Conservation (phyloP, 2,888 invertebrate species). For the Nezara viridula region DNA sequence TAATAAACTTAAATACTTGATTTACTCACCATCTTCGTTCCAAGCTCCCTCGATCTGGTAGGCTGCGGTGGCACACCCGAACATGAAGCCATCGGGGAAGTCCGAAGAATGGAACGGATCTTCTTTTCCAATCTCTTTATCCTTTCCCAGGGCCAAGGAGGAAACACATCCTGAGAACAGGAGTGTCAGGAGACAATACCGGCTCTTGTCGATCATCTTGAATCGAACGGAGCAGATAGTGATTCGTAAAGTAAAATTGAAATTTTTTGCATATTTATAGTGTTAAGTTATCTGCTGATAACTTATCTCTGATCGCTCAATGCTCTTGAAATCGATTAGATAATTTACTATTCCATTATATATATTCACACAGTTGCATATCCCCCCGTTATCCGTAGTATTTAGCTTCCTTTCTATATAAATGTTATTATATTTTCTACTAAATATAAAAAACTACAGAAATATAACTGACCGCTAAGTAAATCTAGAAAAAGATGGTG, state of each 20-base stretch:
- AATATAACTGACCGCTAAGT: too few relatives aligned
- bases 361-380: too few relatives aligned
- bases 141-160: too few relatives aligned
- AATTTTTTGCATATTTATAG: neutral
- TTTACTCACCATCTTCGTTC: slow-evolving; percentile 63
- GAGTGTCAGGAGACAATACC: neutral
- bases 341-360: neutral
- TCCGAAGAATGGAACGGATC: neutral
- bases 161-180: neutral
- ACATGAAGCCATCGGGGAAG: slow-evolving; percentile 63
- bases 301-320: neutral
- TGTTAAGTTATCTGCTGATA: neutral
- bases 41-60: slow-evolving; percentile 65
- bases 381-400: too few relatives aligned
- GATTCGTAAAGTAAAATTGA: neutral
- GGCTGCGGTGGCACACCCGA: slow-evolving; percentile 63
- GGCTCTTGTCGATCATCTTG: neutral
- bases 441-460: too few relatives aligned
- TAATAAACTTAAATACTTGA: too few relatives aligned
- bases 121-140: too few relatives aligned
- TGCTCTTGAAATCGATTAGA: neutral
- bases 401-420: too few relatives aligned
- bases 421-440: too few relatives aligned
- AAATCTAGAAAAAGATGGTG: too few relatives aligned
- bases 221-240: neutral